A percentile compares a stretch with the other conserved stretches of the same genome.
Conservation (phyloP, 2,888 invertebrate genomes). For the Altica lythri region DNA sequence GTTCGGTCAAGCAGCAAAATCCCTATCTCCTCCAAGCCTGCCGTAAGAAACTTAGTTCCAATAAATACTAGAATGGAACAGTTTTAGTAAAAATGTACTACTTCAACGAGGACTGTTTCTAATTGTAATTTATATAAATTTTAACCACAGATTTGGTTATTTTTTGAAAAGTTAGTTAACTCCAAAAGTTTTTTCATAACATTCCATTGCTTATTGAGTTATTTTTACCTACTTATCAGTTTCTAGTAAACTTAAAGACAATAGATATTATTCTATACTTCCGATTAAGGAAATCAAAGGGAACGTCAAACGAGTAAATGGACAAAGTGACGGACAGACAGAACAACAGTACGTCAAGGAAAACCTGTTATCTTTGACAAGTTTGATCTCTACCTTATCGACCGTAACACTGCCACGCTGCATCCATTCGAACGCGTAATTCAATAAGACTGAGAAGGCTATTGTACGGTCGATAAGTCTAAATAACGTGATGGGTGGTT, state of each 20-base stretch:
- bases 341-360: conserved; percentile 20
- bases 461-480: conserved; percentile 8
- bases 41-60: no score
- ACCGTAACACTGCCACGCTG: conserved; percentile 10
- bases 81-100: no score
- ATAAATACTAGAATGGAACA: no score
- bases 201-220: no score
- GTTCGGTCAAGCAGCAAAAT: no score
- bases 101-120: no score
- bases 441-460: conserved; percentile 21
- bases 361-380: conserved; percentile 23
- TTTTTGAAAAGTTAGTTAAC: no score
- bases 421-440: conserved; percentile 20
- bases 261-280: neutral
- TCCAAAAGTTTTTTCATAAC: no score
- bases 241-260: conserved; percentile 9
- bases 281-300: conserved; percentile 32
- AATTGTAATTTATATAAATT: no score
- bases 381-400: conserved; percentile 25
- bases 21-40: no score
- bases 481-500: conserved; percentile 15
- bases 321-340: conserved; percentile 28
- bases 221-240: no score
- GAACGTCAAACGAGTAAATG: conserved; percentile 19
- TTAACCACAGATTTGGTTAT: no score